A percentile compares a stretch with the other conserved stretches of the same genome.
phyloP scores from a whole-genome alignment of 30 jellyfish, hydroid and myxozoan genomes.

The Clytia hemisphaerica region DNA sequence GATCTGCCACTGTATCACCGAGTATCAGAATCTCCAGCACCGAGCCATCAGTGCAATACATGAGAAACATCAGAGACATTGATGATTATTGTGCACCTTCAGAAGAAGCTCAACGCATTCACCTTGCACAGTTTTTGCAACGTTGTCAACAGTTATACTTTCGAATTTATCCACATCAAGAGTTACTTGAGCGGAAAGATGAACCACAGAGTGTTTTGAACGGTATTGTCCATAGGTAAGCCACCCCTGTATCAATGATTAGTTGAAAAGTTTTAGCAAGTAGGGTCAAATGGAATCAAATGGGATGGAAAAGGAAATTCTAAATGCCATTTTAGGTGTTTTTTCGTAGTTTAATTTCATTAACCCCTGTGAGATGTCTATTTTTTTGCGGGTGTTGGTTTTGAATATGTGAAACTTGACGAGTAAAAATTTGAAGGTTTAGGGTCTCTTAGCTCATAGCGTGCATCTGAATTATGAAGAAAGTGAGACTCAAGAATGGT shows the following conservation, averaged over 20 bases:
- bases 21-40: too few species aligned
- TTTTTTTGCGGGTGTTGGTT: too few species aligned
- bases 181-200: neutral
- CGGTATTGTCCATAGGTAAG: slow-evolving; percentile 3
- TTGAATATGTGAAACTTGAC: too few species aligned
- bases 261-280: neutral
- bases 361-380: too few species aligned
- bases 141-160: slow-evolving; percentile 9
- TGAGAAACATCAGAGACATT: neutral
- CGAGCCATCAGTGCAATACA: too few species aligned
- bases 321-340: neutral
- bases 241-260: neutral
- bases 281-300: neutral
- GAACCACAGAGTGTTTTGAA: neutral
- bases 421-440: too few species aligned
- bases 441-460: too few species aligned
- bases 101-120: slow-evolving; percentile 3
- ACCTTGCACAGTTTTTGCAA: neutral
- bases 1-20: too few species aligned
- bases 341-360: neutral
- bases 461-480: too few species aligned
- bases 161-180: slow-evolving; percentile 8
- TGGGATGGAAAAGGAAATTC: neutral
- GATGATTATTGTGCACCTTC: slow-evolving; percentile 13
- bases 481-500: too few species aligned